Evolutionary conservation across 2,888 invertebrate genomes (phyloP).

Genomic region (Psylliodes chrysocephalus): DNA sequence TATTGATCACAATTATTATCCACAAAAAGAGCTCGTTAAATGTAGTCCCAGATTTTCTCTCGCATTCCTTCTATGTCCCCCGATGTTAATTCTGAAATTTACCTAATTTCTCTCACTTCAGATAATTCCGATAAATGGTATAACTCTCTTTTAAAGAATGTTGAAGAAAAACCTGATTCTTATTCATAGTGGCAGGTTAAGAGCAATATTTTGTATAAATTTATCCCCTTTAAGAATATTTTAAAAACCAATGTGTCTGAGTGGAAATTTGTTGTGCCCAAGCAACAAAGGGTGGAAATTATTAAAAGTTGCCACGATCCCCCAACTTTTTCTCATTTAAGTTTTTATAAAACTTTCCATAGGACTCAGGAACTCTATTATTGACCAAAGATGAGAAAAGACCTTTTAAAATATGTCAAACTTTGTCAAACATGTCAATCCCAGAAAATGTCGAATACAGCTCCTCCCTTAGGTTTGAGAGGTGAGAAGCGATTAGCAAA

Average conservation of each 20-base stretch:
- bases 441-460: constrained; percentile 39
- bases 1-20: background rate
- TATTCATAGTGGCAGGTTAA: too few species aligned
- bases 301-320: background rate
- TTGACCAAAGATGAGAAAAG: constrained; percentile 38
- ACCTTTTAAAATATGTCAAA: constrained; percentile 35
- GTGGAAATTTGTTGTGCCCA: constrained; percentile 46
- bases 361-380: too few species aligned
- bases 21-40: constrained; percentile 24
- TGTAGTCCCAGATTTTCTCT: constrained; percentile 28
- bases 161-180: too few species aligned
- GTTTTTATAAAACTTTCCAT: too few species aligned
- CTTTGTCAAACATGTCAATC: constrained; percentile 41
- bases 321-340: too few species aligned
- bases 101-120: too few species aligned
- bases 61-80: too few species aligned
- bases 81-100: too few species aligned
- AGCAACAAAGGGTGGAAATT: constrained; percentile 30
- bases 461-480: constrained; percentile 41
- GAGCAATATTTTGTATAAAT: too few species aligned
- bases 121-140: too few species aligned
- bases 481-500: constrained; percentile 35
- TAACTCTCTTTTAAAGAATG: too few species aligned
- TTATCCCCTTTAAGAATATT: background rate
- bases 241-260: constrained; percentile 32